Conservation (phyloP, 2,888 invertebrate genomes). For the Caprella mutica region DNA sequence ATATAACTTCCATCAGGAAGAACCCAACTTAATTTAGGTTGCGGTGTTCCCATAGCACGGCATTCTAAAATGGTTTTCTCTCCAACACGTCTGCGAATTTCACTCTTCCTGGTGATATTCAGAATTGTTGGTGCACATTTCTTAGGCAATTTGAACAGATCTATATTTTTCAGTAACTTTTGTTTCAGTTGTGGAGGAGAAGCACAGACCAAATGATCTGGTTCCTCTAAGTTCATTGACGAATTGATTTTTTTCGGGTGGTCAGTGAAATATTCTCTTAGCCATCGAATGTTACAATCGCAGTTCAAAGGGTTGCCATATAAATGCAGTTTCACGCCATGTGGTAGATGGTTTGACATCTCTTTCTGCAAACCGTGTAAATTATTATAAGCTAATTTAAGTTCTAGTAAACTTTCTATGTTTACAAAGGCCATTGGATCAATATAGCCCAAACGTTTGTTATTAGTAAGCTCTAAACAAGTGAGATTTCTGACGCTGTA, state of each 20-base stretch:
- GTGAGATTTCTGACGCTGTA: slow-evolving; percentile 39
- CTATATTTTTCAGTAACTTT: slow-evolving; percentile 36
- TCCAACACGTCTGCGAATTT: slow-evolving; percentile 38
- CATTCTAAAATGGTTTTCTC: slow-evolving; percentile 41
- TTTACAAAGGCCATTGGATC: slow-evolving; percentile 41
- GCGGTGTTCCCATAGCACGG: slow-evolving; percentile 42
- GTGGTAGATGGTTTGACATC: slow-evolving; percentile 38
- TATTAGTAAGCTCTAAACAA: slow-evolving; percentile 40
- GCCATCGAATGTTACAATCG: slow-evolving; percentile 42
- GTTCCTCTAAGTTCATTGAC: slow-evolving; percentile 30
- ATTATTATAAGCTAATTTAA: slow-evolving; percentile 42
- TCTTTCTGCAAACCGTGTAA: slow-evolving; percentile 40
- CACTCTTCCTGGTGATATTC: slow-evolving; percentile 37
- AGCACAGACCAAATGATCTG: slow-evolving; percentile 39
- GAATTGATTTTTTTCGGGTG: too few relatives aligned
- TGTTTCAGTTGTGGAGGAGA: slow-evolving; percentile 37
- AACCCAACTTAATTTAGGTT: slow-evolving; percentile 41
- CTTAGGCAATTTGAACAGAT: slow-evolving; percentile 35
- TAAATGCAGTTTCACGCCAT: slow-evolving; percentile 39
- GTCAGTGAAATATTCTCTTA: too few relatives aligned
- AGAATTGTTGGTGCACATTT: slow-evolving; percentile 38
- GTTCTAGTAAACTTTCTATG: slow-evolving; percentile 38
- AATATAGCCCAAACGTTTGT: slow-evolving; percentile 40
- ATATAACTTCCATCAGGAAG: slow-evolving; percentile 40
- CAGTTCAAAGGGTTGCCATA: slow-evolving; percentile 43